These are phyloP conservation scores for Sebastes variabilis DNA, from an alignment of 2,797 vertebrate species.

Conservation along the genomic window DNA sequence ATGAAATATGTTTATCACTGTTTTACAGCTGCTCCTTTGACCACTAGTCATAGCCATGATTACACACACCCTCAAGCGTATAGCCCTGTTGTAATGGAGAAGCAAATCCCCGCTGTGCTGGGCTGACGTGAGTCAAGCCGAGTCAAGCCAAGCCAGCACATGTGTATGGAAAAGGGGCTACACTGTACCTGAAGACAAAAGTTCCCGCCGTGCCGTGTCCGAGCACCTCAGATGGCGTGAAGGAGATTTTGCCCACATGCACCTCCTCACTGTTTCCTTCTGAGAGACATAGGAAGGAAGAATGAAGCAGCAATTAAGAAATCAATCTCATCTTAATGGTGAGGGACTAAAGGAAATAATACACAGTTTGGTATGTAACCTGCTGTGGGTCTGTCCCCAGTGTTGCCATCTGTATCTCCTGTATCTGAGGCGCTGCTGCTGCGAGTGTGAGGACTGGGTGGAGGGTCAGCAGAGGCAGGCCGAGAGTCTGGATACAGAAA, in stretches of 20 bases:
- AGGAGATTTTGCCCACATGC: conserved; percentile 94
- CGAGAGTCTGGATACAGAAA: conserved; percentile 45
- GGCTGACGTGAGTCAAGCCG: too few relatives aligned
- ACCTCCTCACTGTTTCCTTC: conserved; percentile 77
- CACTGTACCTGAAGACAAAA: conserved; percentile 87
- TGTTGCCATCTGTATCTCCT: conserved; percentile 22
- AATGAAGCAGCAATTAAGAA: neutral
- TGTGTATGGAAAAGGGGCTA: neutral
- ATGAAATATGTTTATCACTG: too few relatives aligned
- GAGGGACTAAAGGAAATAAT: neutral
- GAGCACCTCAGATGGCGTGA: conserved; percentile 87
- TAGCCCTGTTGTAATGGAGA: too few relatives aligned
- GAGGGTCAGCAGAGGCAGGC: conserved; percentile 32
- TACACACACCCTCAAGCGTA: too few relatives aligned
- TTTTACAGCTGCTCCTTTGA: too few relatives aligned
- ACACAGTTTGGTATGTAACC: conserved; percentile 34
- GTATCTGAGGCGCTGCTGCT: conserved; percentile 48
- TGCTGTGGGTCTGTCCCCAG: conserved; percentile 27
- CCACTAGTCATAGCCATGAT: too few relatives aligned
- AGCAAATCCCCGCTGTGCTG: too few relatives aligned
- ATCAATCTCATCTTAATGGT: neutral
- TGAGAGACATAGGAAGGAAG: conserved; percentile 21
- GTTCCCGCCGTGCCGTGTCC: conserved; percentile 94
- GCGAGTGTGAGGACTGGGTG: conserved; percentile 24
- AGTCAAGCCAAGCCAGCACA: too few relatives aligned